These are phyloP conservation scores for Acrossocheilus fasciatus DNA, from an alignment of 2,797 vertebrate genomes.

Conservation along the genomic window DNA sequence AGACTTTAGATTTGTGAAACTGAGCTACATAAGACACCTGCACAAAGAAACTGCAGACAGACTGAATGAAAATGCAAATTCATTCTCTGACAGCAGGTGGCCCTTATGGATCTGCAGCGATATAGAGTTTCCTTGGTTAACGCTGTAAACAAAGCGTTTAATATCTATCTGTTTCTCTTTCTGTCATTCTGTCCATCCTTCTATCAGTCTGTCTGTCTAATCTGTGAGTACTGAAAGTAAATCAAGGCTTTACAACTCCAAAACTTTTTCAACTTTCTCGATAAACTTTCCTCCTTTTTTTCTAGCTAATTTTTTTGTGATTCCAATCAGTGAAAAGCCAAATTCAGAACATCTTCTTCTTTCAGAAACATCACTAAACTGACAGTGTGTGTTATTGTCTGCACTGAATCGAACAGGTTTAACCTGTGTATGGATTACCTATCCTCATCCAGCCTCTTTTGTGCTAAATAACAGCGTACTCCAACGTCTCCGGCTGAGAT, in stretches of 20 bases:
- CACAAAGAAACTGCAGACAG: too few relatives aligned
- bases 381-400: background rate
- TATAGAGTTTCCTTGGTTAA: too few relatives aligned
- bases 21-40: too few relatives aligned
- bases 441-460: background rate
- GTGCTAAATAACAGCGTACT: background rate
- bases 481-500: background rate
- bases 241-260: background rate
- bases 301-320: background rate
- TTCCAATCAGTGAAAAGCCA: background rate
- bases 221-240: background rate
- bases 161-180: background rate
- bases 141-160: too few relatives aligned
- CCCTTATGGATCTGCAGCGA: too few relatives aligned
- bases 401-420: background rate
- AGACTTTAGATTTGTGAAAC: too few relatives aligned
- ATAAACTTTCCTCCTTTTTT: background rate
- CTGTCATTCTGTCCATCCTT: too few relatives aligned
- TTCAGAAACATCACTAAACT: background rate
- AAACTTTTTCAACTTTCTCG: background rate
- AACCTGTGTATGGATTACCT: background rate
- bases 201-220: background rate
- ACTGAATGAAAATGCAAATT: too few relatives aligned
- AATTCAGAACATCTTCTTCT: constrained; percentile 7
- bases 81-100: too few relatives aligned